These are phyloP conservation scores for Heliconius erato DNA, from an alignment of 2,888 invertebrate species.

Conservation along the genomic window DNA sequence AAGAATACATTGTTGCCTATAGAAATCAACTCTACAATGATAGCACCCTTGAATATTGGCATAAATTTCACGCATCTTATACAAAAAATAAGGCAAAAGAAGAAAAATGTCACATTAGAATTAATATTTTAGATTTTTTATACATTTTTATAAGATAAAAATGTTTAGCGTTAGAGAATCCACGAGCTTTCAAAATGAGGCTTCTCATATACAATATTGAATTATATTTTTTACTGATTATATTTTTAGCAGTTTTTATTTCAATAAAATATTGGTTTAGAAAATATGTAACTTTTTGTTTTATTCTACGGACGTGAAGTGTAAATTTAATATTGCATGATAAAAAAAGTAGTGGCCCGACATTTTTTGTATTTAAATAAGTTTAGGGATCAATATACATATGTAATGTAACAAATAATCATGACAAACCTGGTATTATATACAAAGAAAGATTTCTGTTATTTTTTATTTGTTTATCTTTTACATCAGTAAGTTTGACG, in stretches of 20 bases:
- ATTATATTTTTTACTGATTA: not conserved
- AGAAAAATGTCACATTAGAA: conserved; percentile 63
- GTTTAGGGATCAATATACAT: not conserved
- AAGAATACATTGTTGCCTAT: not conserved
- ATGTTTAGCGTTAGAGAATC: not conserved
- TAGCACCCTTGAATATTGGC: conserved; percentile 43
- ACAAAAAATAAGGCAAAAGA: conserved; percentile 57
- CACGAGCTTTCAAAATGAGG: not conserved
- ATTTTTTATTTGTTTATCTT: too few species aligned
- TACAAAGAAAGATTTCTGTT: too few species aligned
- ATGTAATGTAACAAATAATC: not conserved
- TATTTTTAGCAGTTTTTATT: not conserved
- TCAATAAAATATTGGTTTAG: not conserved
- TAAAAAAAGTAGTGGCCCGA: too few species aligned
- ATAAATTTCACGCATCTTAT: conserved; percentile 57
- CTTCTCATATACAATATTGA: not conserved
- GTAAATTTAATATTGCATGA: not conserved
- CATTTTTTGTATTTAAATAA: not conserved
- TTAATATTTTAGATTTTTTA: conserved; percentile 55
- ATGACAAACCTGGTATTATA: not conserved
- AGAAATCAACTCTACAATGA: conserved; percentile 37
- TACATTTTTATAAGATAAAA: not conserved
- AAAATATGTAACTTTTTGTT: not conserved
- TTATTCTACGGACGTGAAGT: not conserved
- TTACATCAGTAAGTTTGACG: too few species aligned